Conservation (phyloP, 2,797 vertebrate genomes). For the Chaetodon trifasciatus region DNA sequence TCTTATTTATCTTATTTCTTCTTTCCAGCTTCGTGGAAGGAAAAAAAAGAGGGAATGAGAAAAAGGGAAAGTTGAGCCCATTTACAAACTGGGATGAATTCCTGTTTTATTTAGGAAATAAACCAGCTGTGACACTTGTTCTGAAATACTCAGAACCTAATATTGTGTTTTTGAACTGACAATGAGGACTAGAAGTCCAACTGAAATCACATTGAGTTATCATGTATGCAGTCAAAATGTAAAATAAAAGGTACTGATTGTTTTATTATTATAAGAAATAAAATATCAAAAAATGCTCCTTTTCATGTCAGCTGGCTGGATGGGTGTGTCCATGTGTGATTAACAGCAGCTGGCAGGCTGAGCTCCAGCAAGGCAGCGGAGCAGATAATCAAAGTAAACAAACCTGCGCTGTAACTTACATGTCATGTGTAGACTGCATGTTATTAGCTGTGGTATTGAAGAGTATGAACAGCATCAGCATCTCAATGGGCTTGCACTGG, state of each 20-base stretch:
- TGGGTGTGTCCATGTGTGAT: too few relatives aligned
- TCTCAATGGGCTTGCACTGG: neutral
- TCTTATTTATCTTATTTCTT: too few relatives aligned
- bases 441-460: neutral
- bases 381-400: neutral
- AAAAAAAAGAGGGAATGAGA: neutral
- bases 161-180: neutral
- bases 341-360: neutral
- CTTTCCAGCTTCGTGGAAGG: neutral
- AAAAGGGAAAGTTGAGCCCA: neutral
- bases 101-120: neutral
- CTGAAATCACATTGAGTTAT: neutral
- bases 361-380: neutral
- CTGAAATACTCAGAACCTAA: neutral
- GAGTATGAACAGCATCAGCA: neutral
- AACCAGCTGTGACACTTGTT: neutral
- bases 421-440: neutral
- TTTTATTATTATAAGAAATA: too few relatives aligned
- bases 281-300: neutral
- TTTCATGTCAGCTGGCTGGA: neutral
- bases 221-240: neutral
- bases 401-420: neutral
- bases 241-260: too few relatives aligned
- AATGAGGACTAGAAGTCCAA: neutral
- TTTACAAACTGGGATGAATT: neutral